Base-by-base conservation (phyloP, 2,888 invertebrate genomes). In the Tenthredo livida region DNA sequence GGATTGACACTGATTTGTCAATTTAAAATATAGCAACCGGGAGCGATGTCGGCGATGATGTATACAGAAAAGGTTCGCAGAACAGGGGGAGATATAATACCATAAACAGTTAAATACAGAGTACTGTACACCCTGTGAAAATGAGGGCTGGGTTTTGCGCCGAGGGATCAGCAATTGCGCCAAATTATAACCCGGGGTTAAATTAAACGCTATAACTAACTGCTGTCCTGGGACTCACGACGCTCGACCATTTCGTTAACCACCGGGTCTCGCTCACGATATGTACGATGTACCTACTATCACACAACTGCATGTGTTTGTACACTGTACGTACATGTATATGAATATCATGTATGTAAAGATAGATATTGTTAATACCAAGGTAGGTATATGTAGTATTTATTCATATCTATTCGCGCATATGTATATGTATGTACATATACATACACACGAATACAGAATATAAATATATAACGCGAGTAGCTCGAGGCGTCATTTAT, bases 161-260 rank as follows among this genome's bases (percentile, higher is more conserved):
- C 86, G 87, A 88, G 89, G 88, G 88, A 89, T 88, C 87, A 87
- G 88, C 88, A 90, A 90, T 90, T 88, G 90, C 87, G 86, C 75
- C 80, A 88, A 87, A 88, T 88, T 87, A 85, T 70, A 75, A 82
- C 84, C 84, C 82, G 83, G 67, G 83, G 65, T 83, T 83, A 70
- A 83, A 83, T 83, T 83, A 83, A 83, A 83, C 83, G 83, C 83
- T 67, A 83, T 70, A 83, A 83, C 83, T 70, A 83, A 70, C 83
- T 67, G 47, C 61, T 54, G 83, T n/a, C 83, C 47, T 25, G 83
- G 83, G 83, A 83, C 80, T 54, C 50, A 33, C 54, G 50, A 77
- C 25, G 25, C 40, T 54, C 15, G 33, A 4, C 58, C 61, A 80
- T 80, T 80, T 61, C 58, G 80, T 80, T 80, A 40, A 61, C 47